Percentiles rank a stretch among this genome's conserved stretches.
Evolutionary conservation across 2,113 vertebrate genomes (phyloP).

Genomic region (Tursiops truncatus): DNA sequence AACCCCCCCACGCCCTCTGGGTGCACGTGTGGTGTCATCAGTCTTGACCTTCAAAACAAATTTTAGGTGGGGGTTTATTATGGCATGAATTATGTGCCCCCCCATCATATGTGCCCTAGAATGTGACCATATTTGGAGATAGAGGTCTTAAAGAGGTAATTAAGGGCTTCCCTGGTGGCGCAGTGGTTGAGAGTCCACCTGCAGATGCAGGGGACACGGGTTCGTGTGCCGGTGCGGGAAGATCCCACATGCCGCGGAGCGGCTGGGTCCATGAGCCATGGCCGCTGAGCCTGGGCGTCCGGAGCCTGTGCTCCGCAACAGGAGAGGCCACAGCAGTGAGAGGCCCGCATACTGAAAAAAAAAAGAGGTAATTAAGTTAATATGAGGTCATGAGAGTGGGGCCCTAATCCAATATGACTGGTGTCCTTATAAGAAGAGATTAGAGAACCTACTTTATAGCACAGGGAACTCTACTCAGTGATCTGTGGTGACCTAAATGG

Average conservation of each 20-base stretch:
- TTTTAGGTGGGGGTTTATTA: too few species aligned
- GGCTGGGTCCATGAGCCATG: too few species aligned
- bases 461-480: too few species aligned
- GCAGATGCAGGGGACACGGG: too few species aligned
- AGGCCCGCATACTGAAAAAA: too few species aligned
- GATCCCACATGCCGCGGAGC: too few species aligned
- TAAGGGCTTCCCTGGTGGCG: neutral
- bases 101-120: neutral
- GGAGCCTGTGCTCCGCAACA: too few species aligned
- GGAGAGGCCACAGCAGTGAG: too few species aligned
- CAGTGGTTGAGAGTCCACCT: too few species aligned
- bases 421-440: neutral
- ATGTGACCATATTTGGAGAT: neutral
- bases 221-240: accelerated
- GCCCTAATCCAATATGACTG: neutral
- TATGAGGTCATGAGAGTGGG: neutral
- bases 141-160: neutral
- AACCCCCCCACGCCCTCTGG: accelerated
- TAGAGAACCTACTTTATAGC: too few species aligned
- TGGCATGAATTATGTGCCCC: neutral
- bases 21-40: accelerated
- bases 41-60: neutral
- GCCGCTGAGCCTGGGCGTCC: too few species aligned
- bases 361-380: neutral
- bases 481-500: too few species aligned